Base-by-base conservation (phyloP, 2,113 vertebrate species). In the Larimichthys crocea region DNA sequence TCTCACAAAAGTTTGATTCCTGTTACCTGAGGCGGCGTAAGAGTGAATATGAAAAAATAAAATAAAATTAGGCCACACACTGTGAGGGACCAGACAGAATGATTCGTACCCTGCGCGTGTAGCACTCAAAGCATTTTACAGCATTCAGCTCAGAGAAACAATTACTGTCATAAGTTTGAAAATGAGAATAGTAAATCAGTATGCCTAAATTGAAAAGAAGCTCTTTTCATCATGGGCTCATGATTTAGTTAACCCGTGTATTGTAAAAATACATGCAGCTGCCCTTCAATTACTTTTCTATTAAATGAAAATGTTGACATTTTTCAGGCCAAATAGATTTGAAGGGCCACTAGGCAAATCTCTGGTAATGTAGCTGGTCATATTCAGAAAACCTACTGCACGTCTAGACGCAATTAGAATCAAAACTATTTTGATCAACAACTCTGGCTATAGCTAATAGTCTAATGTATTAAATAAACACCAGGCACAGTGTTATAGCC, bases 1-100 rank as follows among this genome's bases (percentile, higher is more conserved):
- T 80, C 64, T 80, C 71, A 67, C 53, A 80, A 79, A 90, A 84
- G 84, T 86, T 82, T 78, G 29, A 90, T 83, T 89, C 42, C 59
- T 55, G 60, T 77, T 69, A 56, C 86, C 81, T 0, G 40, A 62
- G 91, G 86, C 52, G 1, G 22, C 9, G 16, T 29, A n/a, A 71
- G 65, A 80, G 67, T 24, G 82, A 86, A 80, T 62, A 22, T 80
- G 40, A 22, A 40, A 31, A 64, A 61, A 57, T 63, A 61, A 70
- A 17, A 46, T 76, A 61, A 80, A 80, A 74, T 52, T 16, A 84
- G 60, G 80, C 74, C 72, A 79, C 77, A 77, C 44, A 71, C 50
- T 69, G 35, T 4, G 16, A 73, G 35, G 78, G 65, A 85, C 44
- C 31, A 85, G 52, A 74, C 35, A 59, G 62, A 81, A 69, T 69